phyloP scores from a whole-genome alignment of 2,113 vertebrate species.

The Glaucidium brasilianum region DNA sequence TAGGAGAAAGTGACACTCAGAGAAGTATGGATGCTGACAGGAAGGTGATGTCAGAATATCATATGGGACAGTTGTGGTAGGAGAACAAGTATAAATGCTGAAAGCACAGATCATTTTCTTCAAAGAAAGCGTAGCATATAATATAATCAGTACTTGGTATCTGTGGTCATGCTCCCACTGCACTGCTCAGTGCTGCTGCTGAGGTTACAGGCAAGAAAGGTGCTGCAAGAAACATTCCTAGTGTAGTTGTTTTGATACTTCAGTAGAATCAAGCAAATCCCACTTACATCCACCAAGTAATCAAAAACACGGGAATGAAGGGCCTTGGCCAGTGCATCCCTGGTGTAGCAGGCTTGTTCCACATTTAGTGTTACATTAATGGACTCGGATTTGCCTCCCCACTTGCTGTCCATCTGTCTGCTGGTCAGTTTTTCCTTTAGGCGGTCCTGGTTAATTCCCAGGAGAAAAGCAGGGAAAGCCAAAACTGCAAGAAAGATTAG shows the following conservation, averaged over 20 bases:
- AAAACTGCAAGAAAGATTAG: constrained; percentile 77
- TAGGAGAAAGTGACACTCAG: background rate
- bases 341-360: constrained; percentile 95
- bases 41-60: background rate
- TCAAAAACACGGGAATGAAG: constrained; percentile 93
- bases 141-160: background rate
- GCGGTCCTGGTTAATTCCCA: constrained; percentile 91
- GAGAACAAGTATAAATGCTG: background rate
- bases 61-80: accelerated
- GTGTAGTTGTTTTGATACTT: background rate
- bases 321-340: constrained; percentile 95
- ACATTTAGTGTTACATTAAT: constrained; percentile 95
- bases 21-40: background rate
- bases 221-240: background rate
- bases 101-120: background rate
- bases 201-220: background rate
- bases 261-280: background rate
- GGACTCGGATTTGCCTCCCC: constrained; percentile 91
- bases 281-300: constrained; percentile 91
- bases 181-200: background rate
- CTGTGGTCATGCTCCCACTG: background rate
- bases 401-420: constrained; percentile 98
- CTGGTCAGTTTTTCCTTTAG: constrained; percentile 96
- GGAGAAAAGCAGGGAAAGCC: constrained; percentile 93
- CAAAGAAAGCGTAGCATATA: background rate